Evolutionary conservation across 2,113 vertebrate species (phyloP), one percentile per base, ranked within the genome.

Genomic region (Thunnus thynnus): DNA sequence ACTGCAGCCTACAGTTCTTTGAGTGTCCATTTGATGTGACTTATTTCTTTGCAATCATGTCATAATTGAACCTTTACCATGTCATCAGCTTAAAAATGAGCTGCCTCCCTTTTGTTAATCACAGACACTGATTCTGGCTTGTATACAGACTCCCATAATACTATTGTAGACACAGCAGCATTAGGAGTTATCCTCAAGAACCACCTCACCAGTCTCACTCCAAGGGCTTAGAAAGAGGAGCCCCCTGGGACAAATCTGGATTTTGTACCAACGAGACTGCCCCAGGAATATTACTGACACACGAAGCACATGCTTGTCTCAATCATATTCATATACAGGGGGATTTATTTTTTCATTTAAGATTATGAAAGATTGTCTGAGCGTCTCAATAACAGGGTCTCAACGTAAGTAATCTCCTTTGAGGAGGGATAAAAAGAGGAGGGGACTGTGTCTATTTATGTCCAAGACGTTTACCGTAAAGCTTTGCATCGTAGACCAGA

Each of bases 331-430:
- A 82, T 69, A 78, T 82, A 77, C 52, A 54, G 65, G n/a, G 47
- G 66, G 86, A 85, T 91, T 89, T 88, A 70, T 76, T 86, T 88
- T 82, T 85, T 85, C 66, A 82, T 90, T 91, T 80, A 50, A 82
- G 76, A 52, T 88, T n/a, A 81, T 60, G 63, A 76, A 85, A 86
- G 76, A 83, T 86, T 88, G 88, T 87, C 74, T 85, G 74, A 75
- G 75, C 41, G 2, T 89, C 70, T 88, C 71, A 80, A 85, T 85
- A 85, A 67, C 56, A 75, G 65, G 60, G 56, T 87, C 72, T 17
- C 66, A 52, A 75, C 75, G 50, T 46, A 55, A 72, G 30, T 80
- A 84, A 88, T 88, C 60, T 84, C 57, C 52, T 78, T 52, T 50
- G n/a, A 80, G 13, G 7, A 56, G 7, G 17, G 12, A 62, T 51